phyloP scores from a whole-genome alignment of 2,113 vertebrate genomes.

The Caranx ignobilis region DNA sequence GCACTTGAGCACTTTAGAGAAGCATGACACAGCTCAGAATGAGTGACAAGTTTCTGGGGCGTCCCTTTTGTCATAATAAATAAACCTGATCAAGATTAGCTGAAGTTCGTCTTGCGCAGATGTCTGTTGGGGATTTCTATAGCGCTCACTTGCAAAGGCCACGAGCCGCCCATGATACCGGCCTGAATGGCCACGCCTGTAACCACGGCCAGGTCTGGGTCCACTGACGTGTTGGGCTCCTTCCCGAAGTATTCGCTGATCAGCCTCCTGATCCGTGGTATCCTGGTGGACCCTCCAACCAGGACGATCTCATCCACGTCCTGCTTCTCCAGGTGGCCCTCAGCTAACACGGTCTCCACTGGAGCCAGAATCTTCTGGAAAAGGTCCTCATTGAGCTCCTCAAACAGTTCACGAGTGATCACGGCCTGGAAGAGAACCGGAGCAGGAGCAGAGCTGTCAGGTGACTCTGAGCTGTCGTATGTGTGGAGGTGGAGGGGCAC shows the following conservation, averaged over 20 bases:
- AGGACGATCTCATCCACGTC: slow-evolving; percentile 96
- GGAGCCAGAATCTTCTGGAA: slow-evolving; percentile 96
- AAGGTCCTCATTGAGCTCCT: slow-evolving; percentile 92
- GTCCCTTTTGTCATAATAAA: neutral
- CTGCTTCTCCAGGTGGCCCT: slow-evolving; percentile 88
- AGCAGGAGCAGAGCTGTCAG: slow-evolving; percentile 14
- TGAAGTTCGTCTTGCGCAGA: slow-evolving; percentile 95
- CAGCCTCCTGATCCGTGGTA: slow-evolving; percentile 91
- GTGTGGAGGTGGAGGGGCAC: slow-evolving; percentile 83
- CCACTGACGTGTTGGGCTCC: slow-evolving; percentile 95
- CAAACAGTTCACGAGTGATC: slow-evolving; percentile 90
- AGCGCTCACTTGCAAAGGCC: slow-evolving; percentile 98
- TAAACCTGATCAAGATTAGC: slow-evolving; percentile 67
- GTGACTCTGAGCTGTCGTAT: neutral
- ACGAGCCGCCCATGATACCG: slow-evolving; percentile 95
- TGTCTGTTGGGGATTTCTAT: slow-evolving; percentile 96
- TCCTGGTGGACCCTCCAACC: slow-evolving; percentile 96
- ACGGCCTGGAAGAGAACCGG: slow-evolving; percentile 84
- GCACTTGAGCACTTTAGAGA: slow-evolving; percentile 31
- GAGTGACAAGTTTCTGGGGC: slow-evolving; percentile 5
- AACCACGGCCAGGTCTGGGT: slow-evolving; percentile 96
- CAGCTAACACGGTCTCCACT: slow-evolving; percentile 89
- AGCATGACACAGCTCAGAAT: slow-evolving; percentile 19
- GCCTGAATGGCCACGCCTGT: slow-evolving; percentile 95
- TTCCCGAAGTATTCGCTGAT: slow-evolving; percentile 94